These are phyloP conservation scores for Adelognathus sp. DNA, from an alignment of 2,888 invertebrate genomes.

Conservation along the genomic window DNA sequence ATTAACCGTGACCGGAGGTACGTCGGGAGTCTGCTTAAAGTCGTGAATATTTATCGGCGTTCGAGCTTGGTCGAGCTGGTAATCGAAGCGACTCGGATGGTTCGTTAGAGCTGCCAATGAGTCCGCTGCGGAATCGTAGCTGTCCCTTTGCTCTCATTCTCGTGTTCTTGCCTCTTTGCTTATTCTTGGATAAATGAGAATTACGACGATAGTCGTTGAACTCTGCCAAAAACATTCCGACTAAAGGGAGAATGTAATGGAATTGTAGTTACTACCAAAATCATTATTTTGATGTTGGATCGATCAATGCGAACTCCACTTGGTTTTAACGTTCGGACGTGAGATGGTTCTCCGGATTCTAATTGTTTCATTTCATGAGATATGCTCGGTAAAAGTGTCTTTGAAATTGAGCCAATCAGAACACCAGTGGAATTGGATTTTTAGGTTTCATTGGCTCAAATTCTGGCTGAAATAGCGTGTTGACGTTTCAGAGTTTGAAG, in stretches of 20 bases:
- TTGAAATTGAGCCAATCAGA: too few relatives aligned
- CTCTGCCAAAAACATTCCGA: constrained; percentile 17
- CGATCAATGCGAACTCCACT: too few relatives aligned
- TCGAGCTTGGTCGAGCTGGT: constrained; percentile 60
- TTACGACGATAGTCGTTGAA: constrained; percentile 44
- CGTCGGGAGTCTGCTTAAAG: background rate
- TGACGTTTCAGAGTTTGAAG: background rate
- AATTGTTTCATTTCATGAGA: too few relatives aligned
- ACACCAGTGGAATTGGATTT: background rate
- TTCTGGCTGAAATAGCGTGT: background rate
- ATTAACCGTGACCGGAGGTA: background rate
- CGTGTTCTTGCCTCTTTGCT: background rate
- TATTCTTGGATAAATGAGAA: constrained; percentile 46
- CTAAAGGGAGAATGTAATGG: too few relatives aligned
- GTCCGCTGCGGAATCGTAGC: background rate
- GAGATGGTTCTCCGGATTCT: too few relatives aligned
- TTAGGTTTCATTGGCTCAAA: background rate
- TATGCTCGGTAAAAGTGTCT: too few relatives aligned
- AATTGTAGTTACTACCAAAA: too few relatives aligned
- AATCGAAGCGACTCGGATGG: constrained; percentile 63
- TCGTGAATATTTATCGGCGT: constrained; percentile 68
- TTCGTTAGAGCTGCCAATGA: constrained; percentile 60
- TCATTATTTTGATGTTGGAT: too few relatives aligned
- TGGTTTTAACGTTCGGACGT: too few relatives aligned
- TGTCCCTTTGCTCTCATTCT: constrained; percentile 27